phyloP scores from a whole-genome alignment of 2,888 invertebrate genomes.

The Gymnosoma rotundatum region DNA sequence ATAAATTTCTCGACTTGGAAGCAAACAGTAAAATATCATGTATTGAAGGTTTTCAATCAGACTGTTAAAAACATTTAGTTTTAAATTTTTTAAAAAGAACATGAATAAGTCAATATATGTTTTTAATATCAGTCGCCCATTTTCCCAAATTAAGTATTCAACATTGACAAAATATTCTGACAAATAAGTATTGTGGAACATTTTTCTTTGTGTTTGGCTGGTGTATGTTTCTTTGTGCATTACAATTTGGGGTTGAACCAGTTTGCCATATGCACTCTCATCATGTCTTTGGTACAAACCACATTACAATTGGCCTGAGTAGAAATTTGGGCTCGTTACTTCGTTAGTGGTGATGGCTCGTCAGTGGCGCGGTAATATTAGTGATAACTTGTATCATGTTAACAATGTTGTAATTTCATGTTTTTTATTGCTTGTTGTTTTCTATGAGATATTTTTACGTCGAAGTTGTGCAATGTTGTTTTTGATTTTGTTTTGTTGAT shows the following conservation, averaged over 20 bases:
- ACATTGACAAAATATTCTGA: background rate
- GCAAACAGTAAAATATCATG: too few species aligned
- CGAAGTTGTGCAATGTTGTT: background rate
- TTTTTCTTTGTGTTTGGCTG: background rate
- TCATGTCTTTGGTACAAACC: background rate
- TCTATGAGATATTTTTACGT: background rate
- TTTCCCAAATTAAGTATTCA: slow-evolving; percentile 42
- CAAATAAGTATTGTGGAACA: too few species aligned
- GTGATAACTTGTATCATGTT: slow-evolving; percentile 16
- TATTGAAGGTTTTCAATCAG: too few species aligned
- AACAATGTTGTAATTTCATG: slow-evolving; percentile 5
- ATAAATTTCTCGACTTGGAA: too few species aligned
- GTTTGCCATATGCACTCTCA: background rate
- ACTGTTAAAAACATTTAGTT: too few species aligned
- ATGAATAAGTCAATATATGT: background rate
- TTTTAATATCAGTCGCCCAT: background rate
- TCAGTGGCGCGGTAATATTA: slow-evolving; percentile 11
- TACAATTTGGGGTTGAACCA: background rate
- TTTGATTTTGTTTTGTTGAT: background rate
- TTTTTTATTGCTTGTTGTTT: background rate
- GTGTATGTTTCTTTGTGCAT: background rate
- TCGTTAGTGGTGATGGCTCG: slow-evolving; percentile 19
- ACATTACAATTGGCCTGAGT: slow-evolving; percentile 53
- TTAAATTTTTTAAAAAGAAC: too few species aligned
- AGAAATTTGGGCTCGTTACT: slow-evolving; percentile 38